Conservation (phyloP, 2,797 vertebrate genomes). For the Melanotaenia parkinsoni region DNA sequence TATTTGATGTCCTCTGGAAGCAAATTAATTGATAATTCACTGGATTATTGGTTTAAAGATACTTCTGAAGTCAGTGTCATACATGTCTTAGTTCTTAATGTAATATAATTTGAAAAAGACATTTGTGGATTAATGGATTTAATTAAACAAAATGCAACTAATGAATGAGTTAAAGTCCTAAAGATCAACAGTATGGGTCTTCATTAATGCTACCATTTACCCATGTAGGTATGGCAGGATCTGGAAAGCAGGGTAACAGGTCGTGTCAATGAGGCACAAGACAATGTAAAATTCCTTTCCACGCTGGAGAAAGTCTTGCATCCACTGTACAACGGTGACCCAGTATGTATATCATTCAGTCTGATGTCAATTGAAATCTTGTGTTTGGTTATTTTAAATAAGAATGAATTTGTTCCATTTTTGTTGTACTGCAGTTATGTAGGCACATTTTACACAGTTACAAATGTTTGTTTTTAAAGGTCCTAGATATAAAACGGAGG, state of each 20-base stretch:
- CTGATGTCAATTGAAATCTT: not conserved
- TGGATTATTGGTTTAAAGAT: no score
- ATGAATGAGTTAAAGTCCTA: no score
- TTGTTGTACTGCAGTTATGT: not conserved
- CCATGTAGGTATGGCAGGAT: slow-evolving; percentile 82
- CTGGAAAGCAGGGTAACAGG: slow-evolving; percentile 85
- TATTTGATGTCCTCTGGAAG: not conserved
- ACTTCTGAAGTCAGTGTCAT: no score
- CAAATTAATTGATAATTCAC: no score
- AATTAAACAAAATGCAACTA: no score
- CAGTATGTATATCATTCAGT: slow-evolving; percentile 69
- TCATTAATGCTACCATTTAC: slow-evolving; percentile 4
- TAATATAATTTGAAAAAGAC: no score
- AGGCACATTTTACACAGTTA: not conserved
- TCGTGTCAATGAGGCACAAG: slow-evolving; percentile 86
- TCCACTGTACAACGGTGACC: slow-evolving; percentile 84
- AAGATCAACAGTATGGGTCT: not conserved
- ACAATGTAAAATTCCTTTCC: slow-evolving; percentile 85
- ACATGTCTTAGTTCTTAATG: no score
- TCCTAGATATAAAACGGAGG: no score
- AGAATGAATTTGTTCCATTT: not conserved
- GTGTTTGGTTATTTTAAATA: not conserved
- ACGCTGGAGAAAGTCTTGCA: slow-evolving; percentile 85
- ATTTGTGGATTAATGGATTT: not conserved
- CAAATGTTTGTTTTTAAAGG: not conserved